Evolutionary conservation across 2,113 vertebrate genomes (phyloP).

Genomic region (Rutilus rutilus): DNA sequence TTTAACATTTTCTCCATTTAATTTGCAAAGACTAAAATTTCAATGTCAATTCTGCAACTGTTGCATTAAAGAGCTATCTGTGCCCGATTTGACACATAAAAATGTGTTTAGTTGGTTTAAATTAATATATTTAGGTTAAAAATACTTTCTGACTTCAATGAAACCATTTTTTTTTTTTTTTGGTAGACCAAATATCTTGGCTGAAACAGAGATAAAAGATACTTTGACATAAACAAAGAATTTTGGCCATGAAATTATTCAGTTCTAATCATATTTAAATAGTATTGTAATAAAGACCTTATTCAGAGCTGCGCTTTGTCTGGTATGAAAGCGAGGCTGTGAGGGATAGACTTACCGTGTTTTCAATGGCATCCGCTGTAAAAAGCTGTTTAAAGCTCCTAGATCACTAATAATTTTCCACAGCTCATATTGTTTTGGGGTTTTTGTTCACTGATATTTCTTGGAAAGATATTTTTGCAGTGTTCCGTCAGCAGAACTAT

Average conservation of each 20-base stretch:
- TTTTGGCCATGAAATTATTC: neutral
- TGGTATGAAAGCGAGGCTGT: too few species aligned
- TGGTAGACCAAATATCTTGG: neutral
- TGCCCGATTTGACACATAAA: neutral
- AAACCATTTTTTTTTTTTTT: neutral
- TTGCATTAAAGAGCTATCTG: neutral
- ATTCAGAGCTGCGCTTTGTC: too few species aligned
- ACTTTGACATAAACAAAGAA: too few species aligned
- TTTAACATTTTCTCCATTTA: neutral
- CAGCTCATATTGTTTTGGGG: too few species aligned
- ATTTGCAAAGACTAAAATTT: neutral
- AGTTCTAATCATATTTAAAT: neutral
- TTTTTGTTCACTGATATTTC: too few species aligned
- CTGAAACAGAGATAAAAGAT: neutral
- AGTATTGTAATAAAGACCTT: neutral
- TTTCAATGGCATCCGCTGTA: too few species aligned
- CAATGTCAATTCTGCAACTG: neutral
- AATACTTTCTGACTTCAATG: neutral
- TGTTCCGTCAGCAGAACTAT: too few species aligned
- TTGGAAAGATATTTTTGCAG: too few species aligned
- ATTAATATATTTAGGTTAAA: neutral
- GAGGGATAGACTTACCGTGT: too few species aligned
- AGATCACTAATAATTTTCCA: too few species aligned
- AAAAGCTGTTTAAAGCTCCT: too few species aligned
- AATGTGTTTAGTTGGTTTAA: neutral